Conservation (phyloP, 2,888 invertebrate species). For the Drosophila austrosaltans region DNA sequence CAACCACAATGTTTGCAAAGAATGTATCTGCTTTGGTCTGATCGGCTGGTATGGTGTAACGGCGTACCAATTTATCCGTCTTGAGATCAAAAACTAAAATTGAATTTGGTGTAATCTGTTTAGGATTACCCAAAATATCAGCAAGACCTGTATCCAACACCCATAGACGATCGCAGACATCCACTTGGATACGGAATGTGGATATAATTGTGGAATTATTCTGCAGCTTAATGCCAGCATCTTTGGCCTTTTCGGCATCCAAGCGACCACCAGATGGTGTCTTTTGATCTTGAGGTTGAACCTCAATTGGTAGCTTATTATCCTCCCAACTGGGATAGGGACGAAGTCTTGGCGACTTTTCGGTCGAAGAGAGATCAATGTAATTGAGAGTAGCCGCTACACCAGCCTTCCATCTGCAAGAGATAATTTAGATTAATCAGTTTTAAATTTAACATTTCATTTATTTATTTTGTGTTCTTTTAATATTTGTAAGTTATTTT, state of each 20-base stretch:
- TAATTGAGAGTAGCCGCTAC: constrained; percentile 89
- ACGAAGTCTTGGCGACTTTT: constrained; percentile 88
- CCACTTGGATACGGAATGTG: constrained; percentile 89
- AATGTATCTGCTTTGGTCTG: constrained; percentile 90
- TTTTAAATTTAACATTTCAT: neutral
- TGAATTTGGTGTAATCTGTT: constrained; percentile 87
- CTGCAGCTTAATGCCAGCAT: constrained; percentile 83
- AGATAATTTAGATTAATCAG: neutral
- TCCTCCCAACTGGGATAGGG: constrained; percentile 92
- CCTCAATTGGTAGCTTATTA: constrained; percentile 89
- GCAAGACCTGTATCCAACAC: constrained; percentile 90
- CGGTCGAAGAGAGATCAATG: constrained; percentile 85
- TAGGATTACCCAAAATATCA: constrained; percentile 88
- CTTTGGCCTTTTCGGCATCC: constrained; percentile 82
- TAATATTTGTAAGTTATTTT: no score
- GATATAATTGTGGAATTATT: constrained; percentile 88
- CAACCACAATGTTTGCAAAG: constrained; percentile 92
- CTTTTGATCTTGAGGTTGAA: constrained; percentile 75
- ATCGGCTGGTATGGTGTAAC: constrained; percentile 87
- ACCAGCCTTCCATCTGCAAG: constrained; percentile 87
- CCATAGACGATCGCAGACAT: constrained; percentile 92
- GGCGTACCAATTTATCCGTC: constrained; percentile 88
- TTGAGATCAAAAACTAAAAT: constrained; percentile 89
- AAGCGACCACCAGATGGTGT: constrained; percentile 78
- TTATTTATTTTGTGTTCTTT: no score